A percentile compares a stretch with the other conserved stretches of the same genome.
phyloP scores from a whole-genome alignment of 2,113 vertebrate genomes.

The Aegotheles bennettii region DNA sequence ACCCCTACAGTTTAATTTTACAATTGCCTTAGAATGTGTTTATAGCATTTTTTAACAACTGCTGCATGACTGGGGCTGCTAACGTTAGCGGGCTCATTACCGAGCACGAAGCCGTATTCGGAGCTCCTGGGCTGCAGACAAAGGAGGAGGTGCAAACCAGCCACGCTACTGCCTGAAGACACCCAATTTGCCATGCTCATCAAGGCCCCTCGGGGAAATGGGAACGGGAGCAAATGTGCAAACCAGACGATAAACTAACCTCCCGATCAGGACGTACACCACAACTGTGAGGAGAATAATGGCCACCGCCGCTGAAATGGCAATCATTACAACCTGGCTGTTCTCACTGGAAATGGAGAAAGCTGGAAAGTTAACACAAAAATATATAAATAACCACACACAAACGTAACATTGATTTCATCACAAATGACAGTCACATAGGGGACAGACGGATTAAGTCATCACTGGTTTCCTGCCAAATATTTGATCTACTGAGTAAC shows the following conservation, averaged over 20 bases:
- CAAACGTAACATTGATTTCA: background rate
- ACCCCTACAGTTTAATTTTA: slow-evolving; percentile 70
- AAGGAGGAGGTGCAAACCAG: background rate
- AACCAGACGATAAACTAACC: slow-evolving; percentile 74
- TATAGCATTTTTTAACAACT: slow-evolving; percentile 75
- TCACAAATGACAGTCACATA: background rate
- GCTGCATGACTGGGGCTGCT: slow-evolving; percentile 44
- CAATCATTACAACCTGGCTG: slow-evolving; percentile 94
- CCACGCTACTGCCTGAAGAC: background rate
- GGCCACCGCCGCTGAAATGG: slow-evolving; percentile 89
- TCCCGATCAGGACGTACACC: slow-evolving; percentile 90
- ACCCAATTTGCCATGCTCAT: background rate
- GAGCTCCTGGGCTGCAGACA: slow-evolving; percentile 46
- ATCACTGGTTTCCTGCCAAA: background rate
- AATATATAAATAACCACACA: background rate
- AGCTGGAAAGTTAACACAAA: slow-evolving; percentile 76
- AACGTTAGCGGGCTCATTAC: slow-evolving; percentile 48
- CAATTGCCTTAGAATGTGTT: slow-evolving; percentile 72
- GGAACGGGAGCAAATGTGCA: background rate
- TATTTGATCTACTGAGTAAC: background rate
- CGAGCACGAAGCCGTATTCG: background rate
- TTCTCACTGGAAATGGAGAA: slow-evolving; percentile 98
- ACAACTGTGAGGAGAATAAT: slow-evolving; percentile 93
- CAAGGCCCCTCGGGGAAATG: background rate
- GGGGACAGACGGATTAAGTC: background rate